These are phyloP conservation scores for Anguilla marmorata DNA, from an alignment of 2,797 vertebrate genomes.

Conservation along the genomic window DNA sequence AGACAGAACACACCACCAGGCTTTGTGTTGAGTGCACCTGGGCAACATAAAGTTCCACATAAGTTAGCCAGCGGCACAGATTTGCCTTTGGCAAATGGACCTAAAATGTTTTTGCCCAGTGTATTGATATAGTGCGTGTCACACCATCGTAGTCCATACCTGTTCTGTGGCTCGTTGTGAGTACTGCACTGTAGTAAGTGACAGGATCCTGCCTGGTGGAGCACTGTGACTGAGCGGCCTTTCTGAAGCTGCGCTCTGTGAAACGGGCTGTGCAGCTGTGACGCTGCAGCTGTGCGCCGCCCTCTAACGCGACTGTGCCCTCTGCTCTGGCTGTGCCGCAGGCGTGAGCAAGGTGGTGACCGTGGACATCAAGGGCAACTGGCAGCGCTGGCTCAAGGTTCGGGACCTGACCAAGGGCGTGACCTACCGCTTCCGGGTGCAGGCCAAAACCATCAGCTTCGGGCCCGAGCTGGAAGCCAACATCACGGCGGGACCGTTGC, in stretches of 20 bases:
- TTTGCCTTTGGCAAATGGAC: constrained; percentile 20
- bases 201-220: not conserved
- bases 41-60: not conserved
- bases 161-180: constrained; percentile 11
- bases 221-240: not conserved
- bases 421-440: constrained; percentile 86
- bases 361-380: constrained; percentile 88
- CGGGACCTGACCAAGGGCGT: constrained; percentile 85
- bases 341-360: constrained; percentile 95
- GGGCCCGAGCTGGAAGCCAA: constrained; percentile 84
- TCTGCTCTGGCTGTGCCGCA: constrained; percentile 50
- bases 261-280: not conserved
- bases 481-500: constrained; percentile 84
- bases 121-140: constrained; percentile 18
- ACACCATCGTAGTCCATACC: not conserved
- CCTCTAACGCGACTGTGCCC: not conserved
- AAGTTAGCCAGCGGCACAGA: constrained; percentile 1
- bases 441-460: constrained; percentile 86
- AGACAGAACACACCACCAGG: not conserved
- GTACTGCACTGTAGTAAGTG: not conserved
- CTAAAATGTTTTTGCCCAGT: constrained; percentile 16
- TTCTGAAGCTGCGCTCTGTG: not conserved
- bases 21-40: not conserved
- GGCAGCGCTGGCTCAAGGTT: constrained; percentile 93
- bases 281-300: not conserved